Conservation (phyloP, 2,113 vertebrate species). For the Zosterops japonicus region DNA sequence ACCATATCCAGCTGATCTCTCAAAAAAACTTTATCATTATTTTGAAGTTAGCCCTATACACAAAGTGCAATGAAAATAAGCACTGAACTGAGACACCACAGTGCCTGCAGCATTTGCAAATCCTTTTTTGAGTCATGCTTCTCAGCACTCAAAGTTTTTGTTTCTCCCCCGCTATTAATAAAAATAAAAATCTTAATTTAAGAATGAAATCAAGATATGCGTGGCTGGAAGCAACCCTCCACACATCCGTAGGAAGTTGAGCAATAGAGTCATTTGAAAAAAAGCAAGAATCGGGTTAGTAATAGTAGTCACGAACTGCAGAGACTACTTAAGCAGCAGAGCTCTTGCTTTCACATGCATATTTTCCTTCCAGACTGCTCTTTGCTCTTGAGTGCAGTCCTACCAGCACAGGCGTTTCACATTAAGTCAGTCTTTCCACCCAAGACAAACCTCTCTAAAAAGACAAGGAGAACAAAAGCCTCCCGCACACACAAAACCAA, state of each 20-base stretch:
- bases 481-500: background rate
- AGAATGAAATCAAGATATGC: background rate
- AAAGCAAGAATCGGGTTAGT: background rate
- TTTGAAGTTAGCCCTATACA: background rate
- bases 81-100: background rate
- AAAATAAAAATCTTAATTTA: background rate
- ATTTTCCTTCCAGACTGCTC: background rate
- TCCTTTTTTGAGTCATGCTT: background rate
- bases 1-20: background rate
- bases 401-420: background rate
- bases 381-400: background rate
- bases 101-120: background rate
- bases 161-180: background rate
- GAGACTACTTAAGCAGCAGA: background rate
- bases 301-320: background rate
- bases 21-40: too few relatives aligned
- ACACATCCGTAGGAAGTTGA: background rate
- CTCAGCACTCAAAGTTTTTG: background rate
- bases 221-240: background rate
- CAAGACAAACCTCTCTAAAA: background rate
- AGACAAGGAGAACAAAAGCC: background rate
- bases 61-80: background rate
- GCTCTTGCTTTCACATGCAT: background rate
- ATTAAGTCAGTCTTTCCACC: conserved; percentile 25
- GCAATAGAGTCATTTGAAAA: background rate